These are phyloP conservation scores for Arctopsyche grandis DNA, from an alignment of 1,140 invertebrate species.

Conservation along the genomic window DNA sequence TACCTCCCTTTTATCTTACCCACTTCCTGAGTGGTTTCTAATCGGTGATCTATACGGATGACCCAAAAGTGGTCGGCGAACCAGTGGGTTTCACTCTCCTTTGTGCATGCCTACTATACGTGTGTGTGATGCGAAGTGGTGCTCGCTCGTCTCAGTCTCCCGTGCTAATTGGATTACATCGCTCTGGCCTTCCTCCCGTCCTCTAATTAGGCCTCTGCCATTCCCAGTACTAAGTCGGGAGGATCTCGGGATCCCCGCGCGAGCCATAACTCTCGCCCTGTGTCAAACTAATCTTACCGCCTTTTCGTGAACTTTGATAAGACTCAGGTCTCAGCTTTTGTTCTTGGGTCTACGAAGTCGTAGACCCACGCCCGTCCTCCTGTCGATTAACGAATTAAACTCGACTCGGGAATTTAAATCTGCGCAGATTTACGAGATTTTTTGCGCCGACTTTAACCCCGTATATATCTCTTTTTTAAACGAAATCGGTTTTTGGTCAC, in stretches of 20 bases:
- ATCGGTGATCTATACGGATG: slow-evolving; percentile 6
- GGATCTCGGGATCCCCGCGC: slow-evolving; percentile 30
- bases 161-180: slow-evolving; percentile 51
- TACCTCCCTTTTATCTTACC: too few species aligned
- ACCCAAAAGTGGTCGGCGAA: too few species aligned
- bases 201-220: slow-evolving; percentile 46
- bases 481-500: too few species aligned
- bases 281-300: slow-evolving; percentile 47
- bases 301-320: slow-evolving; percentile 46
- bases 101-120: neutral
- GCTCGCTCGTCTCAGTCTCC: neutral
- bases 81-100: neutral
- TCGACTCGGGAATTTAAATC: neutral
- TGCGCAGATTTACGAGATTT: too few species aligned
- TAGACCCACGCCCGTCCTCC: neutral
- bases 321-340: slow-evolving; percentile 14
- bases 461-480: too few species aligned
- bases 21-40: slow-evolving; percentile 8
- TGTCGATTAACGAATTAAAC: slow-evolving; percentile 15
- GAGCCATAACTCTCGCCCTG: slow-evolving; percentile 46
- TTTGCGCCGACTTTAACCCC: too few species aligned
- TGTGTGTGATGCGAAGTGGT: too few species aligned
- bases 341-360: neutral
- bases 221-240: slow-evolving; percentile 10
- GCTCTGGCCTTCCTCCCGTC: slow-evolving; percentile 35